Evolutionary conservation across 2,888 invertebrate genomes (phyloP).

Genomic region (Drosophila rubida): DNA sequence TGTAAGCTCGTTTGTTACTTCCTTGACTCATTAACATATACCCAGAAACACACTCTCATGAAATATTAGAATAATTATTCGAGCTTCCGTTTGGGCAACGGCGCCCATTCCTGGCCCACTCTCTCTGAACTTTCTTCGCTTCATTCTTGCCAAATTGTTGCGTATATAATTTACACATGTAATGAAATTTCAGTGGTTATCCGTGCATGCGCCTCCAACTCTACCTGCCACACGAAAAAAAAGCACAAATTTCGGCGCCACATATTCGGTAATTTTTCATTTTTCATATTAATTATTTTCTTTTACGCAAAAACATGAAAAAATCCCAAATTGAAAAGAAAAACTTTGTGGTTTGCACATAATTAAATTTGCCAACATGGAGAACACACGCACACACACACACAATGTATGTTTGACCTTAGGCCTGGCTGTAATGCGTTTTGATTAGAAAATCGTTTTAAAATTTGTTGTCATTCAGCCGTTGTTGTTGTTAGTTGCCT

Average conservation of each 20-base stretch:
- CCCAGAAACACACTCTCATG: not conserved
- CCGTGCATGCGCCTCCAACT: slow-evolving; percentile 28
- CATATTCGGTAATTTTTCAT: slow-evolving; percentile 48
- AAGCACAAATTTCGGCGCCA: slow-evolving; percentile 25
- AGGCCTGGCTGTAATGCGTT: slow-evolving; percentile 55
- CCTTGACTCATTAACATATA: slow-evolving; percentile 1
- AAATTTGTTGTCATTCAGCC: slow-evolving; percentile 56
- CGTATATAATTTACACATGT: slow-evolving; percentile 65
- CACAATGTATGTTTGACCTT: slow-evolving; percentile 25
- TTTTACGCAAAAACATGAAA: slow-evolving; percentile 11
- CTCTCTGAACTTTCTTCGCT: slow-evolving; percentile 5
- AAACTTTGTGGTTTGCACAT: slow-evolving; percentile 46
- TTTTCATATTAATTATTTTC: slow-evolving; percentile 66
- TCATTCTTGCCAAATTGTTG: slow-evolving; percentile 44
- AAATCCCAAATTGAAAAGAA: slow-evolving; percentile 10
- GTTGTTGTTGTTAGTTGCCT: slow-evolving; percentile 26
- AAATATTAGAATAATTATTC: slow-evolving; percentile 44
- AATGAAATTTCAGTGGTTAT: slow-evolving; percentile 71
- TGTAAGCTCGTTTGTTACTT: slow-evolving; percentile 18
- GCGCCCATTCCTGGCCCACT: no score
- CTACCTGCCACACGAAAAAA: not conserved
- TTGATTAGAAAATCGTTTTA: slow-evolving; percentile 77
- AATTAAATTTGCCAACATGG: slow-evolving; percentile 51
- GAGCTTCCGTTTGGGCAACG: slow-evolving; percentile 8
- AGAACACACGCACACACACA: not conserved